Evolutionary conservation across 2,888 invertebrate species (phyloP).

Genomic region (Rhagium mordax): DNA sequence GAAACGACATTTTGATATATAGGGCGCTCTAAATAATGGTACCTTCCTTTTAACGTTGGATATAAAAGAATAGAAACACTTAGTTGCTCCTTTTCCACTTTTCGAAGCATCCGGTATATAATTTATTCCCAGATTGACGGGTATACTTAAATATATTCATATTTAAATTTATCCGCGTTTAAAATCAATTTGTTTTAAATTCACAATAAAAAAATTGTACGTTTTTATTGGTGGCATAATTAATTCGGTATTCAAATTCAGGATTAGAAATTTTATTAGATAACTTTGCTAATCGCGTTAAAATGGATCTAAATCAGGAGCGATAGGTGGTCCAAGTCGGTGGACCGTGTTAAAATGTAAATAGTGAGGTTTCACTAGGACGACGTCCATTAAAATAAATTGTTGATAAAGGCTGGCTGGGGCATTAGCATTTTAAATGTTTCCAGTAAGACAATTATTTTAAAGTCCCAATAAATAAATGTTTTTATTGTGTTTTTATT

Average conservation of each 20-base stretch:
- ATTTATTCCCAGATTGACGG: not conserved
- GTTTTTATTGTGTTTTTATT: constrained; percentile 27
- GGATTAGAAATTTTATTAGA: not conserved
- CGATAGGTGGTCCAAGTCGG: constrained; percentile 14
- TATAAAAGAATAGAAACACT: no score
- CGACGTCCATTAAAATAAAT: constrained; percentile 21
- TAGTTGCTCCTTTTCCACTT: no score
- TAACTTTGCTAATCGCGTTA: constrained; percentile 11
- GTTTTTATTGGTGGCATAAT: not conserved
- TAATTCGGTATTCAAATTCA: not conserved
- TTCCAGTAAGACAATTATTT: constrained; percentile 27
- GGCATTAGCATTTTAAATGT: constrained; percentile 27
- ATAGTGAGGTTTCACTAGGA: not conserved
- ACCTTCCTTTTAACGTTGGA: no score
- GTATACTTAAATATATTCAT: not conserved
- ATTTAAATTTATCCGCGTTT: not conserved
- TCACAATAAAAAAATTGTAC: not conserved
- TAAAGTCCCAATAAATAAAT: constrained; percentile 22
- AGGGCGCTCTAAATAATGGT: no score
- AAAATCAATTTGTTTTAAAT: not conserved
- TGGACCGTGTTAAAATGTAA: not conserved
- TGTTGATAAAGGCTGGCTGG: constrained; percentile 21
- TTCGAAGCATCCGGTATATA: no score
- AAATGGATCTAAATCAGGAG: constrained; percentile 27
- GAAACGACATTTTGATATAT: no score